Percentiles rank a stretch among this genome's conserved stretches.
Evolutionary conservation across 2,888 invertebrate genomes (phyloP).

Genomic region (Tenthredo notha): DNA sequence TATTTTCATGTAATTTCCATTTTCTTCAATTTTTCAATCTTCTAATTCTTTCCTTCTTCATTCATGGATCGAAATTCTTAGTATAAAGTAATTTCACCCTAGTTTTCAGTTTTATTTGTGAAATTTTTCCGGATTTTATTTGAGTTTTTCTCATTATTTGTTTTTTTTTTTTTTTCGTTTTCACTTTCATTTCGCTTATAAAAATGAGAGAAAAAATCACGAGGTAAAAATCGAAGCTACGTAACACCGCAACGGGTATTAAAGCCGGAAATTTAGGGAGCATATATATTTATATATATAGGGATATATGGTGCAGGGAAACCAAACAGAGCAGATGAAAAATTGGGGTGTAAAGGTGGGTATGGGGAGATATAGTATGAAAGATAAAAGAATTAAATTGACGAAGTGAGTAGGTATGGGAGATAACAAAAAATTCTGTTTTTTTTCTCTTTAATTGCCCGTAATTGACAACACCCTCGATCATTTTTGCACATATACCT

Average conservation of each 20-base stretch:
- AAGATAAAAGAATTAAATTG: background rate
- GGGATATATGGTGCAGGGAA: background rate
- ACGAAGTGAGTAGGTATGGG: background rate
- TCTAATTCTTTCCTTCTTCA: conserved; percentile 47
- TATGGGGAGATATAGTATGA: background rate
- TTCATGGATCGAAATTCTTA: background rate
- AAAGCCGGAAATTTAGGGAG: background rate
- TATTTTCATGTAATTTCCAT: background rate
- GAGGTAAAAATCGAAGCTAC: background rate
- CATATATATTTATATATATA: background rate
- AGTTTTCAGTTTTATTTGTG: background rate
- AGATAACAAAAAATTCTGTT: background rate
- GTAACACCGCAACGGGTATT: background rate
- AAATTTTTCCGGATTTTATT: background rate
- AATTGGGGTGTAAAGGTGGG: background rate
- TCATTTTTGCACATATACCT: too few species aligned
- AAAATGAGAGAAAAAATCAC: background rate
- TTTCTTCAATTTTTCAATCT: background rate
- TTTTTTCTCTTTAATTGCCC: background rate
- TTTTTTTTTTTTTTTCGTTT: too few species aligned
- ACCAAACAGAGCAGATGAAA: conserved; percentile 5
- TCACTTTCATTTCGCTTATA: background rate
- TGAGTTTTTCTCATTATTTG: background rate
- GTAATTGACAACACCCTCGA: background rate
- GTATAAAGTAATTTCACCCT: background rate